Evolutionary conservation across 2,888 invertebrate genomes (phyloP), one percentile per base, ranked within the genome.

Genomic region (Mesoligia furuncula): DNA sequence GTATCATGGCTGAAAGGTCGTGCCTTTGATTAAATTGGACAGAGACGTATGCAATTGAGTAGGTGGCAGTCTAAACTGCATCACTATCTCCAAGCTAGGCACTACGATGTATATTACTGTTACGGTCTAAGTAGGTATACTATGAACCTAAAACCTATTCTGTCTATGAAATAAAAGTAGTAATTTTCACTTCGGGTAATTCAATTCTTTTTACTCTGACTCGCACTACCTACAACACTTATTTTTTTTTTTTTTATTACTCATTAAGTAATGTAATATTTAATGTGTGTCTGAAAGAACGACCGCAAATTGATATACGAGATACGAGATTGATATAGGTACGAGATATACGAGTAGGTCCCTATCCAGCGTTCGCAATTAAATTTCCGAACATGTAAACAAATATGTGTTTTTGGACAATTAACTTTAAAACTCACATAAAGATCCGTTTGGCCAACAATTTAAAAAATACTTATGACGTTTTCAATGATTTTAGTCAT

Each of bases 21-120:
- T 27, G 36, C 3, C 20, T 65, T 57, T 65, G 76, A 64, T 64
- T 17, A 66, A 57, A 66, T 76, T 57, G 3, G 15, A 54, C 54
- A 27, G 15, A 36, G 42, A n/a, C 15, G 11, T 27, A 36, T 24
- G 9, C 54, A 24, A 24, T 9, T 24, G 3, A 54, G 8, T 51
- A n/a, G 6, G 15, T 73, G 20, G 1, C 51, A 51, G 31, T 62
- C 13, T 39, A 3, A 45, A 39, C 15, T 4, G 9, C n/a, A 24
- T 59, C 4, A 31, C 24, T 24, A 27, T 27, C 42, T 64, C 36
- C 17, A 17, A 42, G 9, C n/a, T 4, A 65, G 5, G n/a, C 31
- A 31, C 24, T n/a, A 65, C 64, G 8, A 20, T 11, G 6, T 39
- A 24, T 9, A 13, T 13, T 20, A 31, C 9, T 45, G 1, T 2